phyloP scores from a whole-genome alignment of 2,797 vertebrate species.

The Notolabrus celidotus region DNA sequence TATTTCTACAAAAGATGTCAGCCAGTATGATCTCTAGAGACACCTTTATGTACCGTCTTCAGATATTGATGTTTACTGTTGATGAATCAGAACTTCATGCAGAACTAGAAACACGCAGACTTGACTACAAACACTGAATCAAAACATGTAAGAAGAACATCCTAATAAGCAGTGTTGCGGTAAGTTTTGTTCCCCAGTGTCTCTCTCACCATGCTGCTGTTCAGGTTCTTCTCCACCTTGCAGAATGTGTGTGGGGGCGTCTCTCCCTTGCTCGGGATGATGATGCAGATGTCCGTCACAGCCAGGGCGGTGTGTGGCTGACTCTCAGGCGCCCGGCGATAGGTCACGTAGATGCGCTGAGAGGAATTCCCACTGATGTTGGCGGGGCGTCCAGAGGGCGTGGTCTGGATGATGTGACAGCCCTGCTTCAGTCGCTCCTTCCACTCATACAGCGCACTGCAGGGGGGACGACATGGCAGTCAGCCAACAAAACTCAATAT shows the following conservation, averaged over 20 bases:
- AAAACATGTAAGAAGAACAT: no score
- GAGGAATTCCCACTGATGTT: conserved; percentile 93
- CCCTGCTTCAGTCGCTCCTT: conserved; percentile 95
- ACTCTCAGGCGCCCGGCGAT: conserved; percentile 90
- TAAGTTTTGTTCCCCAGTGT: neutral
- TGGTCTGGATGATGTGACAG: conserved; percentile 93
- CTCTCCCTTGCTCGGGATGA: conserved; percentile 94
- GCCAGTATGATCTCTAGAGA: neutral
- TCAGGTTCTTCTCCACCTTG: conserved; percentile 95
- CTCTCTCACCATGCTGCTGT: conserved; percentile 93
- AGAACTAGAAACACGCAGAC: no score
- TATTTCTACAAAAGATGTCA: neutral
- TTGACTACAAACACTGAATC: no score
- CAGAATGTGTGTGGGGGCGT: conserved; percentile 95
- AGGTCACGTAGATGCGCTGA: conserved; percentile 92
- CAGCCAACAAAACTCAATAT: conserved; percentile 23
- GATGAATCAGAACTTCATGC: no score
- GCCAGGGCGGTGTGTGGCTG: conserved; percentile 90
- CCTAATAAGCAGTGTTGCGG: no score
- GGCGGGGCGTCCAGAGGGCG: conserved; percentile 90
- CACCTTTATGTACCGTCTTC: no score
- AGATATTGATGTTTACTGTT: no score
- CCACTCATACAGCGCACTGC: conserved; percentile 94
- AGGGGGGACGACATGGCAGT: neutral
- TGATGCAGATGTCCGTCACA: conserved; percentile 95